Evolutionary conservation across 2,113 vertebrate genomes (phyloP).

Genomic region (Podarcis raffonei): DNA sequence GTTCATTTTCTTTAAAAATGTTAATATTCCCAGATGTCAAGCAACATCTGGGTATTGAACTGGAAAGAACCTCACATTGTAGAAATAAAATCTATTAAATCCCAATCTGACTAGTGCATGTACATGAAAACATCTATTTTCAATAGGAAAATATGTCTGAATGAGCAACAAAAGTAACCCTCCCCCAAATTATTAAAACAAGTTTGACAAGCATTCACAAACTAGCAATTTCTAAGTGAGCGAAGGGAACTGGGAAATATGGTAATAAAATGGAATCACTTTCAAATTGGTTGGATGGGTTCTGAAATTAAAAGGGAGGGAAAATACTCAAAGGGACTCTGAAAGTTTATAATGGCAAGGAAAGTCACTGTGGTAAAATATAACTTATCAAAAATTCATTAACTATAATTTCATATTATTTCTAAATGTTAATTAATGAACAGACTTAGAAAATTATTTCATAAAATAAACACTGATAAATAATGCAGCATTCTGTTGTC

Average conservation of each 20-base stretch:
- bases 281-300: slow-evolving; percentile 27
- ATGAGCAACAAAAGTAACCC: not conserved
- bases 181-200: not conserved
- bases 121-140: not conserved
- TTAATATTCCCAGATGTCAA: not conserved
- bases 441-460: slow-evolving; percentile 57
- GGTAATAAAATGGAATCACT: not conserved
- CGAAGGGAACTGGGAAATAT: not conserved
- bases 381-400: slow-evolving; percentile 66
- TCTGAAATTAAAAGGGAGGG: slow-evolving; percentile 32
- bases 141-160: not conserved
- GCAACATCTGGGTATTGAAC: slow-evolving; percentile 12
- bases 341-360: slow-evolving; percentile 65
- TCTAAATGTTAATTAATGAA: slow-evolving; percentile 72
- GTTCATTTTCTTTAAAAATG: not conserved
- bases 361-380: slow-evolving; percentile 63
- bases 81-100: slow-evolving; percentile 8
- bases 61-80: not conserved
- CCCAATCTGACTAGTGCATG: not conserved
- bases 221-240: slow-evolving; percentile 5
- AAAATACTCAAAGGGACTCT: slow-evolving; percentile 53
- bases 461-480: slow-evolving; percentile 63
- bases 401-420: slow-evolving; percentile 74
- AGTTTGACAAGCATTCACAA: slow-evolving; percentile 7
- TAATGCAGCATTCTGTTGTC: slow-evolving; percentile 65